These are phyloP conservation scores for Pecten maximus DNA, from an alignment of 2,888 invertebrate species.

Conservation along the genomic window DNA sequence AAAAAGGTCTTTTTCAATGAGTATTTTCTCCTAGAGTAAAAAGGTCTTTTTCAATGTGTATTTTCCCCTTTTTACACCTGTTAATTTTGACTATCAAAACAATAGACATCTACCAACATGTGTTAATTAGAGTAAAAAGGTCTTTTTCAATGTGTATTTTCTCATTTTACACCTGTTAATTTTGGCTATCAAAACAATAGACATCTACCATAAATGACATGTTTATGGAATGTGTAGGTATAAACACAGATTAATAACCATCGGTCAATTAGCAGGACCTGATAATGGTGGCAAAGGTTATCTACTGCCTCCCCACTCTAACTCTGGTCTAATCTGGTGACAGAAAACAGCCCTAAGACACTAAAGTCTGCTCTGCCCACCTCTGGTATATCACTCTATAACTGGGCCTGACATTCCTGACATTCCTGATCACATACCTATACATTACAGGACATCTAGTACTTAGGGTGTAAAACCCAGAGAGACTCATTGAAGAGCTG, in stretches of 20 bases:
- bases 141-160: neutral
- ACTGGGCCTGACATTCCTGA: neutral
- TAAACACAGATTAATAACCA: neutral
- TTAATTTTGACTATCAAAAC: neutral
- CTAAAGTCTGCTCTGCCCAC: neutral
- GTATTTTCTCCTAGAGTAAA: no score
- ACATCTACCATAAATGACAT: neutral
- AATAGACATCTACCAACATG: neutral
- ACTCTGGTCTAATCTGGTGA: neutral
- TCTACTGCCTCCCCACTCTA: neutral
- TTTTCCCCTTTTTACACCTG: neutral
- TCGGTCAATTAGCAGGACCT: neutral
- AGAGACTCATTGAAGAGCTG: neutral
- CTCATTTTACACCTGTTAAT: neutral
- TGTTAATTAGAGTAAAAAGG: no score
- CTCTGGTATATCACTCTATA: neutral
- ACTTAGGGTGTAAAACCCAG: neutral
- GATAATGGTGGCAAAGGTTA: neutral
- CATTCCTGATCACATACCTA: conserved; percentile 19
- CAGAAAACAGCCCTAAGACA: conserved; percentile 4
- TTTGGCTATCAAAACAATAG: neutral
- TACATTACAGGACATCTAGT: neutral
- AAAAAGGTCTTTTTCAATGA: no score
- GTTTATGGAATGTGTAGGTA: conserved; percentile 15
- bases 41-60: neutral